phyloP scores from a whole-genome alignment of 2,888 invertebrate genomes.

The Dicranocentrus wangi region DNA sequence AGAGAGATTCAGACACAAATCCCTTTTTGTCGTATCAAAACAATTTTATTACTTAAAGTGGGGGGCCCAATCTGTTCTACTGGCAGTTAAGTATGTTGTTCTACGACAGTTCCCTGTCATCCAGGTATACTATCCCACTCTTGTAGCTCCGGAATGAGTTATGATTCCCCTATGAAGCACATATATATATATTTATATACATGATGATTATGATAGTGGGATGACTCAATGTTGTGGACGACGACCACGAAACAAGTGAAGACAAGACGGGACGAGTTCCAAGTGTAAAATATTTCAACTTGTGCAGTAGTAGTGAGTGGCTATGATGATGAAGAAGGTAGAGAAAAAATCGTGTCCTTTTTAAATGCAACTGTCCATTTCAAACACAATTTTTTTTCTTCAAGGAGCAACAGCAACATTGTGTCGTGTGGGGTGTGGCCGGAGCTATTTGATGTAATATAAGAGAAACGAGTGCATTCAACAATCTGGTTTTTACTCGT shows the following conservation, averaged over 20 bases:
- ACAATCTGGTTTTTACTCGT: slow-evolving; percentile 42
- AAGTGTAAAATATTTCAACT: slow-evolving; percentile 38
- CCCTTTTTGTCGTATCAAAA: neutral
- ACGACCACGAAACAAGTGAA: slow-evolving; percentile 12
- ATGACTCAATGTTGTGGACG: neutral
- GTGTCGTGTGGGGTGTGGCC: slow-evolving; percentile 40
- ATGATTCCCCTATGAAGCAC: slow-evolving; percentile 31
- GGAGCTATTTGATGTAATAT: neutral
- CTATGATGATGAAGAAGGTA: slow-evolving; percentile 31
- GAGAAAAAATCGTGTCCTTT: slow-evolving; percentile 16
- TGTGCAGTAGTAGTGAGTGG: too few species aligned
- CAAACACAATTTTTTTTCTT: neutral
- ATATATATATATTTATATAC: too few species aligned
- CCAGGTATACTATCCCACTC: slow-evolving; percentile 10
- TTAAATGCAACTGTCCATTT: slow-evolving; percentile 23
- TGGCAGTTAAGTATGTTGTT: slow-evolving; percentile 59
- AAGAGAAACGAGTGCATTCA: slow-evolving; percentile 22
- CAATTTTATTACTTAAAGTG: slow-evolving; percentile 39
- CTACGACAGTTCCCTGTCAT: slow-evolving; percentile 61
- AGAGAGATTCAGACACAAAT: neutral
- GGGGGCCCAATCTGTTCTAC: slow-evolving; percentile 62
- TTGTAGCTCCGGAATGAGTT: slow-evolving; percentile 43
- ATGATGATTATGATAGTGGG: slow-evolving; percentile 16
- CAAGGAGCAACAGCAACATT: slow-evolving; percentile 10
- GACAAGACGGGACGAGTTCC: slow-evolving; percentile 57